Evolutionary conservation across 2,888 invertebrate genomes (phyloP).

Genomic region (Stratiomys singularior): DNA sequence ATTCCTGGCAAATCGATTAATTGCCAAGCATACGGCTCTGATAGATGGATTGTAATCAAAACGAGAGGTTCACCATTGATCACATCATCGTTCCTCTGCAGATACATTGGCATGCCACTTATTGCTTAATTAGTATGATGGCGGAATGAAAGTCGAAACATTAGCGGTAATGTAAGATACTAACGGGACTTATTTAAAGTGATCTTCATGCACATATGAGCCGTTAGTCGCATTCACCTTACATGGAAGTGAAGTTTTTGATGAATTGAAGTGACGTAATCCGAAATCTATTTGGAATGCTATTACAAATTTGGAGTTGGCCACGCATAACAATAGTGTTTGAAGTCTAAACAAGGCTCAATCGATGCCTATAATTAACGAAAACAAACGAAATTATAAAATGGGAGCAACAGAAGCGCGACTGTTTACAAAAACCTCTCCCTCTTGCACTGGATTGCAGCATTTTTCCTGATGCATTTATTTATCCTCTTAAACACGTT

Average conservation of each 20-base stretch:
- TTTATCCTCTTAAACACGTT: too few species aligned
- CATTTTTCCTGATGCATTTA: too few species aligned
- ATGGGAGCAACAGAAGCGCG: too few species aligned
- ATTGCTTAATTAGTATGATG: constrained; percentile 33
- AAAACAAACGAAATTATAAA: too few species aligned
- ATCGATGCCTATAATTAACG: too few species aligned
- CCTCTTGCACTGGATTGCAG: too few species aligned
- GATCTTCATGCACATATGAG: constrained; percentile 11
- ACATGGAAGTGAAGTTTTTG: neutral
- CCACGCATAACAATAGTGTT: too few species aligned
- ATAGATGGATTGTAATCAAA: neutral
- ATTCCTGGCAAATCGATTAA: constrained; percentile 38
- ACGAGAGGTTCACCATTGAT: neutral
- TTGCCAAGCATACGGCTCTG: neutral
- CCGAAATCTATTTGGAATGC: neutral
- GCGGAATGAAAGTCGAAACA: constrained; percentile 6
- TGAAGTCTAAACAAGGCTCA: too few species aligned
- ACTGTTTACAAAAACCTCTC: too few species aligned
- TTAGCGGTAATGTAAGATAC: neutral
- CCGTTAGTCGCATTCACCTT: constrained; percentile 11
- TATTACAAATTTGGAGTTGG: neutral
- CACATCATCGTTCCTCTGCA: neutral
- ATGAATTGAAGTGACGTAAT: neutral
- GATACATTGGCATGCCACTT: neutral
- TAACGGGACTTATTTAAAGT: constrained; percentile 34